phyloP scores from a whole-genome alignment of 2,113 vertebrate genomes.

The Festucalex cinctus region DNA sequence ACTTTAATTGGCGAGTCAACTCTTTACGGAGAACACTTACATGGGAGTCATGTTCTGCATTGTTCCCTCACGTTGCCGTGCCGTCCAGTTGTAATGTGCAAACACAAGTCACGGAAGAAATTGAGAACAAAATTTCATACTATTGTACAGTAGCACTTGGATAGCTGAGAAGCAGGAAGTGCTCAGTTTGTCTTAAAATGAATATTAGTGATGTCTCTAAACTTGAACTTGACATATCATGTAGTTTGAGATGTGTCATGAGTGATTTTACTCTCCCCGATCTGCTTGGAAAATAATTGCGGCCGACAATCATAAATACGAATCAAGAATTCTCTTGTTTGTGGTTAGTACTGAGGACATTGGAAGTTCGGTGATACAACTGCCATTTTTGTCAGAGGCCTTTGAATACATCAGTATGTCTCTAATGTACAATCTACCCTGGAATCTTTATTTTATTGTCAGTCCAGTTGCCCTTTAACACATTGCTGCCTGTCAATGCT shows the following conservation, averaged over 20 bases:
- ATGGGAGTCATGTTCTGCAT: slow-evolving; percentile 43
- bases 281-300: no score
- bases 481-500: no score
- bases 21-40: slow-evolving; percentile 43
- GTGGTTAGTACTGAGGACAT: no score
- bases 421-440: no score
- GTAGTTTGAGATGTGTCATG: background rate
- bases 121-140: slow-evolving; percentile 82
- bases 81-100: slow-evolving; percentile 77
- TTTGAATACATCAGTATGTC: no score
- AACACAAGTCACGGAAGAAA: slow-evolving; percentile 83
- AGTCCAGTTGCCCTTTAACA: no score
- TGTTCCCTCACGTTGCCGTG: slow-evolving; percentile 18
- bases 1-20: slow-evolving; percentile 44
- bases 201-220: background rate
- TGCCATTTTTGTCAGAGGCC: no score
- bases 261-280: no score
- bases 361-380: no score
- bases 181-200: background rate
- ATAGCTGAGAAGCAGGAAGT: slow-evolving; percentile 21
- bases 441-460: no score
- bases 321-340: no score
- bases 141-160: slow-evolving; percentile 40
- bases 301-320: no score
- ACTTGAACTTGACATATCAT: background rate